Conservation (phyloP, 1,140 invertebrate species). For the Tenebrio molitor region DNA sequence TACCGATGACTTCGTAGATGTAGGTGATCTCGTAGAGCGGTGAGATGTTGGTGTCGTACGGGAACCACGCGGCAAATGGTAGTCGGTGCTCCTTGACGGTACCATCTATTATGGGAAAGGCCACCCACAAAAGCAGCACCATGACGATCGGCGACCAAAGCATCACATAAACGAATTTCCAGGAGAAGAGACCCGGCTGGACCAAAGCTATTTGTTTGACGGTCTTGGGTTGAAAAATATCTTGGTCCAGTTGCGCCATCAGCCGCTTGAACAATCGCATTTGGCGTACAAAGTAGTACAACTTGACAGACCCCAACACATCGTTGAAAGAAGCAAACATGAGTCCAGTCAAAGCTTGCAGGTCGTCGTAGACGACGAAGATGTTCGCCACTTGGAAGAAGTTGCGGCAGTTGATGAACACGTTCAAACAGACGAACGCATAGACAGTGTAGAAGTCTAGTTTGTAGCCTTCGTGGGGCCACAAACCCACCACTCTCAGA, state of each 20-base stretch:
- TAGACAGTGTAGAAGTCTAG: neutral
- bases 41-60: neutral
- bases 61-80: neutral
- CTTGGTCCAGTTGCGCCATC: neutral
- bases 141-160: neutral
- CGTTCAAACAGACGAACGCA: neutral
- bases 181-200: neutral
- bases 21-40: neutral
- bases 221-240: neutral
- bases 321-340: neutral
- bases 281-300: neutral
- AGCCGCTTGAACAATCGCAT: neutral
- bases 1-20: neutral
- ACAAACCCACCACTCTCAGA: neutral
- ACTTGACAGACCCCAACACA: neutral
- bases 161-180: neutral
- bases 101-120: neutral
- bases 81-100: neutral
- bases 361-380: neutral
- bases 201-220: neutral
- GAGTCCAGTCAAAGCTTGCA: neutral
- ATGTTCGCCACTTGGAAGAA: slow-evolving; percentile 2
- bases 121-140: neutral
- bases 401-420: neutral
- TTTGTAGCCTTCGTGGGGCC: neutral